These are phyloP conservation scores for Scarus forsteni DNA, from an alignment of 2,797 vertebrate species.

Conservation along the genomic window DNA sequence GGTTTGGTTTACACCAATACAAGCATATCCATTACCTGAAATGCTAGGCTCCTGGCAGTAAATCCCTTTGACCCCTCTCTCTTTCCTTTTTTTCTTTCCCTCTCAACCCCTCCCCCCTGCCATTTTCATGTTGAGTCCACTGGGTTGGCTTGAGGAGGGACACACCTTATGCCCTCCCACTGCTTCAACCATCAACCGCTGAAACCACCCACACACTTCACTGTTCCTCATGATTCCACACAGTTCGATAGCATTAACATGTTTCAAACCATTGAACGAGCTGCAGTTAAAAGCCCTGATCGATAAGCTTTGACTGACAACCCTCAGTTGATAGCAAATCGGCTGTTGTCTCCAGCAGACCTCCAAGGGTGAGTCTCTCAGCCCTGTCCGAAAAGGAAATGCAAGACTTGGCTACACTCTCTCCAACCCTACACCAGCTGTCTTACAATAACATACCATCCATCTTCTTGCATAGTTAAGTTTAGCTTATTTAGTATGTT, in stretches of 20 bases:
- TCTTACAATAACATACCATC: constrained; percentile 50
- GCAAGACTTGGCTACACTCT: constrained; percentile 44
- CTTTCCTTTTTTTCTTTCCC: constrained; percentile 53
- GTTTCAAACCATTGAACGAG: constrained; percentile 68
- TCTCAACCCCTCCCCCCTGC: constrained; percentile 23
- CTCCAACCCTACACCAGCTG: constrained; percentile 42
- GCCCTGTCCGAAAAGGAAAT: constrained; percentile 48
- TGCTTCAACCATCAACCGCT: constrained; percentile 36
- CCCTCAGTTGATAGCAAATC: constrained; percentile 76
- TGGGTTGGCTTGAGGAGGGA: constrained; percentile 46
- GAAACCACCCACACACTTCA: constrained; percentile 48
- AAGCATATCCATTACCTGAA: constrained; percentile 86
- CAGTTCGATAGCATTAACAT: constrained; percentile 81
- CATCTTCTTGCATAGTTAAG: too few relatives aligned
- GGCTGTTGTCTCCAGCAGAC: constrained; percentile 57
- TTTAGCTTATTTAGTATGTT: too few relatives aligned
- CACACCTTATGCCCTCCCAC: constrained; percentile 58
- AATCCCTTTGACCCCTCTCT: constrained; percentile 82
- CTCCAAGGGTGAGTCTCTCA: constrained; percentile 63
- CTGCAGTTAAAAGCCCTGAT: constrained; percentile 69
- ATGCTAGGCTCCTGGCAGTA: constrained; percentile 79
- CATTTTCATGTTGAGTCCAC: constrained; percentile 55
- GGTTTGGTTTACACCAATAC: constrained; percentile 78
- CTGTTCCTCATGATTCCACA: constrained; percentile 51
- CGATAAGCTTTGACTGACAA: constrained; percentile 78